Percentiles rank a stretch among this genome's conserved stretches.
Evolutionary conservation across 1,140 invertebrate species (phyloP).

Genomic region (Yoshiicerus persimilis): DNA sequence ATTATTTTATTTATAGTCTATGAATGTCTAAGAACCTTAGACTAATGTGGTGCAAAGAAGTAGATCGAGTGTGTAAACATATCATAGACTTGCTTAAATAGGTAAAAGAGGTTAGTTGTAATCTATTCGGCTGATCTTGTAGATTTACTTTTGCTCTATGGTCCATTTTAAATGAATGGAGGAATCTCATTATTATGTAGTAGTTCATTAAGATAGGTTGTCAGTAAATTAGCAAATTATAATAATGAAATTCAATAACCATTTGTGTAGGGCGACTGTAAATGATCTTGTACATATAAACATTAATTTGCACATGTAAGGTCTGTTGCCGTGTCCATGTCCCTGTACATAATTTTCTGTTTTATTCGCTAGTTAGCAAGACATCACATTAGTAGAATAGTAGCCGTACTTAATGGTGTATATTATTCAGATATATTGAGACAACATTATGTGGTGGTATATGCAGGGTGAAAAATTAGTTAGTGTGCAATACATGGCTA

Average conservation of each 20-base stretch:
- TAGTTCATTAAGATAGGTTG: background rate
- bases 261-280: background rate
- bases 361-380: background rate
- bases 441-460: background rate
- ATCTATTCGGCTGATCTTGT: no score
- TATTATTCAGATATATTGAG: background rate
- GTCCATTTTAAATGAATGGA: background rate
- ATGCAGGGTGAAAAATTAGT: background rate
- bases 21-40: no score
- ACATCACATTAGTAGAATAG: background rate
- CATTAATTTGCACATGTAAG: background rate
- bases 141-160: background rate
- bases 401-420: background rate
- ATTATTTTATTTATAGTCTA: no score
- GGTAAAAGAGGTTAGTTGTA: background rate
- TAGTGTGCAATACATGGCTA: background rate
- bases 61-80: no score
- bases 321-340: background rate
- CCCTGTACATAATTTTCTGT: slow-evolving; percentile 1
- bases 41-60: no score
- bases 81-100: no score
- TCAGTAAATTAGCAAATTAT: background rate
- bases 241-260: background rate
- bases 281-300: background rate
- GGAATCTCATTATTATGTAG: background rate